Base-by-base conservation (phyloP, 2,888 invertebrate species). In the Morinoia aosen region DNA sequence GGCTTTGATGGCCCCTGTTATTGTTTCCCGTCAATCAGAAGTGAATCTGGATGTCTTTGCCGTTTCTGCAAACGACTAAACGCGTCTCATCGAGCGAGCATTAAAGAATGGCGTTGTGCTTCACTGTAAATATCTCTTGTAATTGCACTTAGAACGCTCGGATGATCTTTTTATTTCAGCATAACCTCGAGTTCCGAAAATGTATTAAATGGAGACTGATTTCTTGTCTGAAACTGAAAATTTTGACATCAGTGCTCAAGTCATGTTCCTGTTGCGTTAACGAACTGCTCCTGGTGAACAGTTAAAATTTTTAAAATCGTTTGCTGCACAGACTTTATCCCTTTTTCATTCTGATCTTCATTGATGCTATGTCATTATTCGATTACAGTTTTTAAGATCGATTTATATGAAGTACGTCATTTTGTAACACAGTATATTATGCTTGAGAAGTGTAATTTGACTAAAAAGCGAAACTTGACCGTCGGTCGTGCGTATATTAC, bases 1-100 rank as follows among this genome's bases (percentile, higher is more conserved):
- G 56, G 58, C 57, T 93, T 93, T 57, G 93, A 93, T 93, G 57
- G 57, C 40, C 25, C 57, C 93, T 33, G 56, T 93, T 56, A 93
- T 93, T 93, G 93, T 93, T 93, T 93, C 57, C 57, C 57, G 39
- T 93, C 93, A 93, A 93, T 93, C 93, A 93, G 56, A 58, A 93
- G 93, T 57, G 93, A 39, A 90, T 90, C 90, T 90, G 40, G 25
- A 39, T 48, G 90, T 25, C 76, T 90, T 90, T 90, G 16, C 90
- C 90, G 12, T 40, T 33, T 40, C 40, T 48, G 90, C 25, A 39
- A 33, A 33, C 19, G 76, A 76, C 25, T 8, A 33, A 76, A 76
- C 25, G 76, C 76, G 76, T 76, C 76, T 76, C 76, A 76, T 76
- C 76, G 76, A 76, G 76, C 25, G 76, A 76, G 25, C 76, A 10